phyloP scores from a whole-genome alignment of 1,140 invertebrate species.

The Neodiprion pinetum region DNA sequence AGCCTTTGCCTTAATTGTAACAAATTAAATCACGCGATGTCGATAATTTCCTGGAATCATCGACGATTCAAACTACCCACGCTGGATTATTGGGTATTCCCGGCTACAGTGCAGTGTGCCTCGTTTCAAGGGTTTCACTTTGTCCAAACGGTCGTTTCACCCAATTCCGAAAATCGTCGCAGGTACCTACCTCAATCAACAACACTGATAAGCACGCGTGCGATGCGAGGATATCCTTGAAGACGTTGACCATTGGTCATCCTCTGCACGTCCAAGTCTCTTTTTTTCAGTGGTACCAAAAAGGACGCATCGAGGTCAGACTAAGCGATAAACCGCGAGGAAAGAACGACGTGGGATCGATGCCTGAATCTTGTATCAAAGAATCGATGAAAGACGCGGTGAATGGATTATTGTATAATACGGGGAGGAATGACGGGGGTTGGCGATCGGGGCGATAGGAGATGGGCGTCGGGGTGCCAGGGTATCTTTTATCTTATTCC shows the following conservation, averaged over 20 bases:
- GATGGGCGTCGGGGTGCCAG: neutral
- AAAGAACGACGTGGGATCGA: neutral
- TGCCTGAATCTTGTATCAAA: neutral
- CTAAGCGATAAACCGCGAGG: neutral
- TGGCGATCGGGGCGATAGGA: neutral
- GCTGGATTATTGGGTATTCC: too few species aligned
- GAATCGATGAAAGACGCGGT: too few species aligned
- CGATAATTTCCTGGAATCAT: conserved; percentile 35
- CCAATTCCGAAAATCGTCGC: too few species aligned
- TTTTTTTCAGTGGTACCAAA: neutral
- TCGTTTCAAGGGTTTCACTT: too few species aligned
- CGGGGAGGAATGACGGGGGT: neutral
- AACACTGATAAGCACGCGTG: too few species aligned
- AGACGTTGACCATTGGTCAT: too few species aligned
- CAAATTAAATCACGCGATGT: conserved; percentile 56
- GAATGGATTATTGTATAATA: neutral
- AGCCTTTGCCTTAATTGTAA: conserved; percentile 49
- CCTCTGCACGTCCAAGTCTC: too few species aligned
- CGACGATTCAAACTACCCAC: too few species aligned
- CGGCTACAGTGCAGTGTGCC: too few species aligned
- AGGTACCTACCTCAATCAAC: too few species aligned
- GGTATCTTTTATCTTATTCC: neutral
- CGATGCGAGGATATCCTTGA: too few species aligned
- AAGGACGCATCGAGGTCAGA: neutral
- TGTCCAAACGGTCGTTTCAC: too few species aligned